Conservation (phyloP, 2,888 invertebrate genomes). For the Merodon equestris region DNA sequence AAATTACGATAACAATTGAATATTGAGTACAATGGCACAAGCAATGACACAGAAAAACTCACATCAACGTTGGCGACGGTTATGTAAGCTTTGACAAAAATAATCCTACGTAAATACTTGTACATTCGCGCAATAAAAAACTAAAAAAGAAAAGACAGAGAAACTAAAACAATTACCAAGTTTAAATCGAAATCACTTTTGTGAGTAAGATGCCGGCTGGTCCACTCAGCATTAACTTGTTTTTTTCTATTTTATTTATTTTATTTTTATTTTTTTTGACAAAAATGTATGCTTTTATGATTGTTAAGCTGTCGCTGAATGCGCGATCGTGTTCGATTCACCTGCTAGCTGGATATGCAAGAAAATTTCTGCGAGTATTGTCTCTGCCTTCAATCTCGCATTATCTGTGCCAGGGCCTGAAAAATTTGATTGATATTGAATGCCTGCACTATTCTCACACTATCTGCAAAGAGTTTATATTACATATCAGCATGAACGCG, state of each 20-base stretch:
- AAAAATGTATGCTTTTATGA: slow-evolving; percentile 42
- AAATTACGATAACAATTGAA: slow-evolving; percentile 63
- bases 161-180: slow-evolving; percentile 63
- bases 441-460: slow-evolving; percentile 48
- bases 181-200: slow-evolving; percentile 62
- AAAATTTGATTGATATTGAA: slow-evolving; percentile 60
- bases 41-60: slow-evolving; percentile 59
- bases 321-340: slow-evolving; percentile 58
- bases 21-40: slow-evolving; percentile 63
- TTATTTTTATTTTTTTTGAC: slow-evolving; percentile 35
- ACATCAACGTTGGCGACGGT: slow-evolving; percentile 54
- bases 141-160: slow-evolving; percentile 1
- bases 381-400: slow-evolving; percentile 28
- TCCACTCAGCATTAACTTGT: slow-evolving; percentile 51
- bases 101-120: slow-evolving; percentile 20
- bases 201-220: slow-evolving; percentile 61
- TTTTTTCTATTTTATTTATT: slow-evolving; percentile 29
- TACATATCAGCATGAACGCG: no score
- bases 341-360: slow-evolving; percentile 48
- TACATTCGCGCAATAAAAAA: slow-evolving; percentile 23
- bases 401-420: slow-evolving; percentile 34
- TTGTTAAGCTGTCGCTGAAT: slow-evolving; percentile 44
- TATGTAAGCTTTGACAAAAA: slow-evolving; percentile 50
- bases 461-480: slow-evolving; percentile 9
- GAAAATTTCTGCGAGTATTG: no score